Conservation (phyloP, 2,797 vertebrate genomes). For the Chaetodon trifasciatus region DNA sequence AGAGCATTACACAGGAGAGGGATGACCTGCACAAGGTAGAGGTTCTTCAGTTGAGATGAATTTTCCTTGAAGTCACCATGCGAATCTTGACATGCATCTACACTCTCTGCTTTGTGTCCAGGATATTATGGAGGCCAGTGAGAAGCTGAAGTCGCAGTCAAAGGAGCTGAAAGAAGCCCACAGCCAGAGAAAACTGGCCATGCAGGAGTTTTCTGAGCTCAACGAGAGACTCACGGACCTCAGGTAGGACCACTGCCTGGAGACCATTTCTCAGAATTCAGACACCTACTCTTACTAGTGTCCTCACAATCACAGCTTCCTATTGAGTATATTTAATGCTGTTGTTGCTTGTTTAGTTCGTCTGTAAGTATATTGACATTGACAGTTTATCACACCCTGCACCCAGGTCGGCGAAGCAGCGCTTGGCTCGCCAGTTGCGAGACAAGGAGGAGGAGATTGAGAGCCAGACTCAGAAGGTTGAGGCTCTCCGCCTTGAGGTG, state of each 20-base stretch:
- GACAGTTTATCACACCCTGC: too few relatives aligned
- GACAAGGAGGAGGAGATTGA: conserved; percentile 99
- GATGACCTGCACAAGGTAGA: conserved; percentile 95
- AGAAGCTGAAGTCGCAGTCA: conserved; percentile 89
- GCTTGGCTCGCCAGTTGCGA: conserved; percentile 93
- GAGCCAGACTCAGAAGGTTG: conserved; percentile 93
- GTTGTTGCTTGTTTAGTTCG: too few relatives aligned
- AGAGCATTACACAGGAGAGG: conserved; percentile 89
- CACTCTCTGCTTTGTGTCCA: conserved; percentile 34
- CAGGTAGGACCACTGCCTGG: conserved; percentile 84
- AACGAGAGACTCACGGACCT: conserved; percentile 96
- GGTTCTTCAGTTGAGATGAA: not conserved
- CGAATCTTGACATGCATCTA: too few relatives aligned
- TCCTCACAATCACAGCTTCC: not conserved
- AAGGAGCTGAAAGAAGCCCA: conserved; percentile 99
- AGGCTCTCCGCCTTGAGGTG: conserved; percentile 94
- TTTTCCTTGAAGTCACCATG: too few relatives aligned
- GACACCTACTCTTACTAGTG: not conserved
- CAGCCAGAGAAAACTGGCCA: conserved; percentile 96
- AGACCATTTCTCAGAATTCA: too few relatives aligned
- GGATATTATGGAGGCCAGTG: conserved; percentile 75
- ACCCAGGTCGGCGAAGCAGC: conserved; percentile 89
- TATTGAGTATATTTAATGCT: not conserved
- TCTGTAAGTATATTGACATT: too few relatives aligned
- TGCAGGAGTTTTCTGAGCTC: conserved; percentile 98